Evolutionary conservation across 2,888 invertebrate species (phyloP).

Genomic region (Arge pagana): DNA sequence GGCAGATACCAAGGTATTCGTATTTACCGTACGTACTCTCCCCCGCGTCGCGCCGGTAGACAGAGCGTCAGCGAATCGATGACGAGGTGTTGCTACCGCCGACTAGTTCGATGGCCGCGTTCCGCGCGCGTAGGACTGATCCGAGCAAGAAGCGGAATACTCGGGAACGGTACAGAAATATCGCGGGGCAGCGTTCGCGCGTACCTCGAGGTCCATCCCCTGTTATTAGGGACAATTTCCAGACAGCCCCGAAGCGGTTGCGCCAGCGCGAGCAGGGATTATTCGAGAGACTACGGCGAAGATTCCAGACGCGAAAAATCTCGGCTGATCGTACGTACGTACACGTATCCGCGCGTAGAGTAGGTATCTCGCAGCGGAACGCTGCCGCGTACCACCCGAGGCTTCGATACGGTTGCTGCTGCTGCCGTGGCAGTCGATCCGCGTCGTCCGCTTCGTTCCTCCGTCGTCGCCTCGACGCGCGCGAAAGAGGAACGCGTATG

Average conservation of each 20-base stretch:
- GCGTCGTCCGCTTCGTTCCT: constrained; percentile 2
- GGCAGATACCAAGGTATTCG: too few species aligned
- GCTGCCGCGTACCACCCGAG: too few species aligned
- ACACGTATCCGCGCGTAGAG: too few species aligned
- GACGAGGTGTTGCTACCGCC: too few species aligned
- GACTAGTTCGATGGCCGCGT: too few species aligned
- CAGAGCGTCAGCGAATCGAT: too few species aligned
- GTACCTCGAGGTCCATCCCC: constrained; percentile 40
- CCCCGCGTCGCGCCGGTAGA: too few species aligned
- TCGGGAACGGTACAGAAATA: neutral
- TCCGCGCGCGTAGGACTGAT: constrained; percentile 16
- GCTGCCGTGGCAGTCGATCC: constrained; percentile 9
- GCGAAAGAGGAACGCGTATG: constrained; percentile 33
- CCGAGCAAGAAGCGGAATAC: too few species aligned
- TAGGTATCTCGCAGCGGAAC: too few species aligned
- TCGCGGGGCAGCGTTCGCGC: neutral
- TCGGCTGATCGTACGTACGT: constrained; percentile 19
- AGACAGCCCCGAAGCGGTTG: constrained; percentile 50
- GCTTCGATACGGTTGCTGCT: too few species aligned
- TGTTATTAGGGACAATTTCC: constrained; percentile 59
- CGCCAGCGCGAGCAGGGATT: constrained; percentile 14
- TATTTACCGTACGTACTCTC: too few species aligned
- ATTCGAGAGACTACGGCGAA: constrained; percentile 29
- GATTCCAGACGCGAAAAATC: constrained; percentile 23
- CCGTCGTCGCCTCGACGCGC: constrained; percentile 12